Conservation (phyloP, 1,140 invertebrate genomes). For the Semibalanus balanoides region DNA sequence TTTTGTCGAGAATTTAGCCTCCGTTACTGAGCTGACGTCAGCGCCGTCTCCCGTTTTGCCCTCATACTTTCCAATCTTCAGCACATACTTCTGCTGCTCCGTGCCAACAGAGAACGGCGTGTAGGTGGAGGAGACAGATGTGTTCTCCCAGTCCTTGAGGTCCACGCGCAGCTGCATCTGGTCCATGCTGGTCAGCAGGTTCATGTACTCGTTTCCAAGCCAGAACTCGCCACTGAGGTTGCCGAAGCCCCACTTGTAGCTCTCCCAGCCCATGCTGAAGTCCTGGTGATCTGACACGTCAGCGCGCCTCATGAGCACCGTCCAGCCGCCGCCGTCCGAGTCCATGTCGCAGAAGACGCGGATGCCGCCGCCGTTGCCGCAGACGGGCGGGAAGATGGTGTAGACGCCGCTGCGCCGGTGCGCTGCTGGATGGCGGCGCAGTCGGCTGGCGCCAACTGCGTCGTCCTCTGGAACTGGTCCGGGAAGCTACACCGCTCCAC, state of each 20-base stretch:
- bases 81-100: constrained; percentile 18
- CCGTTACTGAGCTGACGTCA: too few species aligned
- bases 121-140: constrained; percentile 18
- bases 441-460: too few species aligned
- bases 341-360: constrained; percentile 30
- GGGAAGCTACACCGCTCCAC: too few species aligned
- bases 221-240: constrained; percentile 47
- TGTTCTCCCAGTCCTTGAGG: constrained; percentile 19
- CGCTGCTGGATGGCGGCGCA: too few species aligned
- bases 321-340: constrained; percentile 31
- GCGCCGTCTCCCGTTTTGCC: constrained; percentile 10
- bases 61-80: constrained; percentile 19
- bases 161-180: constrained; percentile 20
- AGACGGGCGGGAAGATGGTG: constrained; percentile 23
- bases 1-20: too few species aligned
- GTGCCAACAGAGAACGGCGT: constrained; percentile 17
- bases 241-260: constrained; percentile 49
- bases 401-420: constrained; percentile 20
- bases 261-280: constrained; percentile 46
- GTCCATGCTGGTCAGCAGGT: constrained; percentile 18
- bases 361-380: constrained; percentile 16
- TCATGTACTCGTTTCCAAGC: constrained; percentile 30
- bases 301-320: constrained; percentile 26
- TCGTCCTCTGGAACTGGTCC: too few species aligned
- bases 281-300: constrained; percentile 27